Conservation (phyloP, 2,888 invertebrate species). For the Nemotelus nigrinus region DNA sequence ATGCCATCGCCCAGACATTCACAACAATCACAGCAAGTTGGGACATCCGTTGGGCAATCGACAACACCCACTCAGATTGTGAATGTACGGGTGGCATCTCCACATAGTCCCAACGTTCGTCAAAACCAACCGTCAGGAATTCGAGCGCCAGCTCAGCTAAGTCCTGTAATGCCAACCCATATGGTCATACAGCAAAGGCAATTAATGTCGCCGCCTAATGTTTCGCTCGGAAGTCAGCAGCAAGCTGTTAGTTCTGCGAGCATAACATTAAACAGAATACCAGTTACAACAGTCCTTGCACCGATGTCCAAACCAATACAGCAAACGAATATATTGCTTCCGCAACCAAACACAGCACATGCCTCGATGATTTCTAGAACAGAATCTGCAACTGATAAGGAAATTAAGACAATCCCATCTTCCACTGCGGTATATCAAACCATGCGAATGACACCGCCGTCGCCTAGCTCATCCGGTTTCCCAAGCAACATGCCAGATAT, state of each 20-base stretch:
- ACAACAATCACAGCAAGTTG: slow-evolving; percentile 51
- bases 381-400: slow-evolving; percentile 35
- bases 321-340: slow-evolving; percentile 65
- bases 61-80: slow-evolving; percentile 48
- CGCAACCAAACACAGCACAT: slow-evolving; percentile 62
- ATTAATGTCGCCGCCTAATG: slow-evolving; percentile 48
- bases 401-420: slow-evolving; percentile 35
- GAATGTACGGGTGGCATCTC: slow-evolving; percentile 60
- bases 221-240: slow-evolving; percentile 49
- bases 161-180: slow-evolving; percentile 52
- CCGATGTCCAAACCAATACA: slow-evolving; percentile 70
- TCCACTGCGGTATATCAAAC: slow-evolving; percentile 46
- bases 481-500: neutral
- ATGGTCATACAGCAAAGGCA: slow-evolving; percentile 52
- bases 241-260: slow-evolving; percentile 58
- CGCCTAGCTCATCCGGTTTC: slow-evolving; percentile 59
- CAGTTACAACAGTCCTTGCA: slow-evolving; percentile 69
- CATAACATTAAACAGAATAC: slow-evolving; percentile 66
- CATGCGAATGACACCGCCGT: slow-evolving; percentile 40
- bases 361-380: slow-evolving; percentile 48
- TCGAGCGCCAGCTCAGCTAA: slow-evolving; percentile 50
- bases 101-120: slow-evolving; percentile 61
- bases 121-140: slow-evolving; percentile 55
- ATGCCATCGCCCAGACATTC: slow-evolving; percentile 54
- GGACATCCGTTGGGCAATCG: slow-evolving; percentile 8